Conservation (phyloP, 2,888 invertebrate genomes). For the Subacronicta megacephala region DNA sequence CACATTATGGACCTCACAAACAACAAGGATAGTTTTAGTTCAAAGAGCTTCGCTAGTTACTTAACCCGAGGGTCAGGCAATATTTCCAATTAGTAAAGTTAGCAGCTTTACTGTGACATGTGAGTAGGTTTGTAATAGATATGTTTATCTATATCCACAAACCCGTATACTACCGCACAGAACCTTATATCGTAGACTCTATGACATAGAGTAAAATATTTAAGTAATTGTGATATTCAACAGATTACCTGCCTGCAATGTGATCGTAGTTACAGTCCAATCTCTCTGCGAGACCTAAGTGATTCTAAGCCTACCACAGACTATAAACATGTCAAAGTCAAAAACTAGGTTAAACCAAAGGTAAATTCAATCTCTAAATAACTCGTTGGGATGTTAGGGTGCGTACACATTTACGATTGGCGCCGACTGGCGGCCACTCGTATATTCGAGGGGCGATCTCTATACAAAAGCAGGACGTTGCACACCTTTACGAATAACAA, state of each 20-base stretch:
- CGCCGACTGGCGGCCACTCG: not conserved
- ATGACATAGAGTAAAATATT: too few species aligned
- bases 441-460: slow-evolving; percentile 17
- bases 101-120: too few species aligned
- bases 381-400: slow-evolving; percentile 13
- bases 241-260: too few species aligned
- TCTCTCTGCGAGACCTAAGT: not conserved
- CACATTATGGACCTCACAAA: slow-evolving; percentile 21
- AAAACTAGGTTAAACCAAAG: not conserved
- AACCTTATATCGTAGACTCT: too few species aligned
- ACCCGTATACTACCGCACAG: too few species aligned
- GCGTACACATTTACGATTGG: slow-evolving; percentile 16
- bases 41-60: slow-evolving; percentile 10
- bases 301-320: not conserved
- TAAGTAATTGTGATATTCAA: too few species aligned
- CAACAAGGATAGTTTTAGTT: slow-evolving; percentile 39
- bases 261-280: too few species aligned
- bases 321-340: too few species aligned
- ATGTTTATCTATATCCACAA: too few species aligned
- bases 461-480: slow-evolving; percentile 5
- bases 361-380: slow-evolving; percentile 1
- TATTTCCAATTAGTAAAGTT: slow-evolving; percentile 10
- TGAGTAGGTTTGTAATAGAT: too few species aligned
- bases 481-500: slow-evolving; percentile 14
- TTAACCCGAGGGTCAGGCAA: not conserved